These are phyloP conservation scores for Philonicus albiceps DNA, from an alignment of 2,888 invertebrate genomes.

Conservation along the genomic window DNA sequence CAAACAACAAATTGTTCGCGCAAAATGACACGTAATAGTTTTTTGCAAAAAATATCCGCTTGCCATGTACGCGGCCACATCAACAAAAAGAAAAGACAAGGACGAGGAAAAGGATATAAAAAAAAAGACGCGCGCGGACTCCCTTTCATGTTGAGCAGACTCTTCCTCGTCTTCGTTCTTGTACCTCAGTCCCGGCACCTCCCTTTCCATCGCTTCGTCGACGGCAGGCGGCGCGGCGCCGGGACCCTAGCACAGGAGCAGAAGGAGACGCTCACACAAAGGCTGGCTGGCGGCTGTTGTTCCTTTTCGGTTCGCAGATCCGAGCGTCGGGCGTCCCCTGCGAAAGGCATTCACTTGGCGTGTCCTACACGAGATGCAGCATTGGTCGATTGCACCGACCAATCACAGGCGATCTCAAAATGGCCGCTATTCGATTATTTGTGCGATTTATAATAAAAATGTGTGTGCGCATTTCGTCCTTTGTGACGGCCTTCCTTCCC, in stretches of 20 bases:
- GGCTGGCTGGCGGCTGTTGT: slow-evolving; percentile 25
- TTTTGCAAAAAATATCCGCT: slow-evolving; percentile 16
- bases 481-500: slow-evolving; percentile 13
- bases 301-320: slow-evolving; percentile 28
- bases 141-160: background rate
- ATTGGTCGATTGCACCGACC: slow-evolving; percentile 64
- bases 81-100: background rate
- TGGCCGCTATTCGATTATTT: slow-evolving; percentile 55
- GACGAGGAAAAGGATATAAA: background rate
- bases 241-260: background rate
- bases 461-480: slow-evolving; percentile 6
- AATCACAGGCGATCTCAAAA: slow-evolving; percentile 64
- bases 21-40: slow-evolving; percentile 26
- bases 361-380: slow-evolving; percentile 57
- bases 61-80: background rate
- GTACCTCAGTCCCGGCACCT: no score
- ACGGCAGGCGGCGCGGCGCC: background rate
- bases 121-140: background rate
- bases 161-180: background rate
- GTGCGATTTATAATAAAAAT: slow-evolving; percentile 28
- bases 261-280: slow-evolving; percentile 11
- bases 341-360: slow-evolving; percentile 28
- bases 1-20: slow-evolving; percentile 26
- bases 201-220: background rate
- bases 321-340: slow-evolving; percentile 8